A percentile compares a stretch with the other conserved stretches of the same genome.
These are phyloP conservation scores for Alligator sinensis DNA, from an alignment of 2,113 vertebrate species.

Conservation along the genomic window DNA sequence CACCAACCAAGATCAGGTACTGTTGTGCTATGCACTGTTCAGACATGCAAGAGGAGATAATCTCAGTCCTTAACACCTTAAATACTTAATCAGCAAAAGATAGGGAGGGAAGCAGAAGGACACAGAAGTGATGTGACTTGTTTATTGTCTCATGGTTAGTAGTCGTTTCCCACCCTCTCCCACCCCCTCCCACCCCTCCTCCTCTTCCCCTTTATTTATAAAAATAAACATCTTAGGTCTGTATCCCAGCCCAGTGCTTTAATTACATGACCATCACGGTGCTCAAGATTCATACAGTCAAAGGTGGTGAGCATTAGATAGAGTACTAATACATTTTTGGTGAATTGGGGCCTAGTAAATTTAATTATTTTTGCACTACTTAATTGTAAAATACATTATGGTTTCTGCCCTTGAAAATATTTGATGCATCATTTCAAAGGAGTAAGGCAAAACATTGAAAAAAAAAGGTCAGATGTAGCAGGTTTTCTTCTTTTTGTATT, in stretches of 20 bases:
- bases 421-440: constrained; percentile 19
- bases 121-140: neutral
- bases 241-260: neutral
- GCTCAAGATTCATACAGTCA: accelerated
- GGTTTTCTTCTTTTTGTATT: neutral
- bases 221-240: neutral
- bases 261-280: neutral
- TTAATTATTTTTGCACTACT: constrained; percentile 51
- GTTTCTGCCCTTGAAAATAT: neutral
- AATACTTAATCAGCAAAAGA: neutral
- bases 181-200: neutral
- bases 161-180: no score
- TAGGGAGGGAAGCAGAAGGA: neutral
- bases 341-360: neutral
- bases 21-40: neutral
- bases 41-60: neutral
- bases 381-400: constrained; percentile 42
- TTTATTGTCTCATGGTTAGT: neutral
- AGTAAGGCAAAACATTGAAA: constrained; percentile 11
- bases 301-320: accelerated
- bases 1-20: neutral
- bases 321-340: neutral
- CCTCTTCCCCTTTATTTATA: neutral
- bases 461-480: neutral
- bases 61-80: neutral